Evolutionary conservation across 2,113 vertebrate genomes (phyloP).

Genomic region (Eleginops maclovinus): DNA sequence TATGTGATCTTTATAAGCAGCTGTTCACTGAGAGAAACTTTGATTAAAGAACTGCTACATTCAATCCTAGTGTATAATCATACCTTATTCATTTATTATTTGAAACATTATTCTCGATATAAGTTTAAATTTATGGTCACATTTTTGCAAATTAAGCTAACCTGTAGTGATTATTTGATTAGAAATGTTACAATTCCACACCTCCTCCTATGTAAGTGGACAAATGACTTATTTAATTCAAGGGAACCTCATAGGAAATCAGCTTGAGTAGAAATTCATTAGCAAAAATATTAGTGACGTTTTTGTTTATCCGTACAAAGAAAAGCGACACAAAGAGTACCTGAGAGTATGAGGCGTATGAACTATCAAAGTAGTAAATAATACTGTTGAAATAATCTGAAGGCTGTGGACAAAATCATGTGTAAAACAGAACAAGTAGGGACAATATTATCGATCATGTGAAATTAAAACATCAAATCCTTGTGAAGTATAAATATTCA

Average conservation of each 20-base stretch:
- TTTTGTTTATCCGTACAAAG: slow-evolving; percentile 53
- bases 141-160: background rate
- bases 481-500: slow-evolving; percentile 65
- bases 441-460: slow-evolving; percentile 6
- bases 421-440: background rate
- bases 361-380: too few relatives aligned
- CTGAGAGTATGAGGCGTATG: slow-evolving; percentile 68
- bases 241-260: background rate
- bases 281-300: slow-evolving; percentile 6
- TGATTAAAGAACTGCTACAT: background rate
- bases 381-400: slow-evolving; percentile 22
- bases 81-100: background rate
- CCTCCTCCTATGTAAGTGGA: background rate
- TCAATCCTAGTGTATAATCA: background rate
- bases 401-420: slow-evolving; percentile 2
- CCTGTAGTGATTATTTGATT: background rate
- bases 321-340: slow-evolving; percentile 36
- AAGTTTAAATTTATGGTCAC: background rate
- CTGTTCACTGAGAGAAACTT: background rate
- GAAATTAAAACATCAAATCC: slow-evolving; percentile 13
- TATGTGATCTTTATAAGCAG: background rate
- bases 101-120: background rate
- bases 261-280: background rate
- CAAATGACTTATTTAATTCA: background rate
- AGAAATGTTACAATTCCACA: background rate